These are phyloP conservation scores for Poecilia velifera DNA, from an alignment of 2,797 vertebrate species.

Conservation along the genomic window DNA sequence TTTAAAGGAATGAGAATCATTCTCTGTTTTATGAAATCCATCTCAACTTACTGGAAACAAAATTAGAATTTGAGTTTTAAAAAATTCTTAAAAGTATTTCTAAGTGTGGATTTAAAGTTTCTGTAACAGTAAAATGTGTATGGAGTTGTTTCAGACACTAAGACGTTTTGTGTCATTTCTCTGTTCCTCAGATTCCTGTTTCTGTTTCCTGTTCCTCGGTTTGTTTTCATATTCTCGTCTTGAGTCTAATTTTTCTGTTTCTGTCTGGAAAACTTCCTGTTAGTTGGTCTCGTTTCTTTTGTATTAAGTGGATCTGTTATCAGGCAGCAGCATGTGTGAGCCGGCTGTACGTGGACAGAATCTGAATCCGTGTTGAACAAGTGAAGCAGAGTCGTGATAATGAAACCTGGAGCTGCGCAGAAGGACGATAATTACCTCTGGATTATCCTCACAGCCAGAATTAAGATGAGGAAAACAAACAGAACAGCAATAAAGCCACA, in stretches of 20 bases:
- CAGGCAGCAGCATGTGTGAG: not conserved
- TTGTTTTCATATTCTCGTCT: not conserved
- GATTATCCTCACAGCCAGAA: slow-evolving; percentile 1
- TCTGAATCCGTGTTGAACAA: not conserved
- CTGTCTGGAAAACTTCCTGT: not conserved
- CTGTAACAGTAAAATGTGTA: not conserved
- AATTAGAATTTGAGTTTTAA: not conserved
- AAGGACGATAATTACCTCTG: not conserved
- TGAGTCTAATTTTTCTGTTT: not conserved
- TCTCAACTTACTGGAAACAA: too few species aligned
- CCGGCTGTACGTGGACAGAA: not conserved
- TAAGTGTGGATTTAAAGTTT: not conserved
- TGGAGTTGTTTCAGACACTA: not conserved
- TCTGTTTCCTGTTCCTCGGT: not conserved
- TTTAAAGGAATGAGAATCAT: too few species aligned
- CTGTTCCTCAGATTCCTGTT: not conserved
- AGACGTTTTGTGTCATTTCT: not conserved
- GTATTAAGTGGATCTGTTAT: slow-evolving; percentile 4
- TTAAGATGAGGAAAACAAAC: slow-evolving; percentile 5
- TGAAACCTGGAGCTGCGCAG: slow-evolving; percentile 1
- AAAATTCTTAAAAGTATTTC: not conserved
- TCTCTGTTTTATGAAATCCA: too few species aligned
- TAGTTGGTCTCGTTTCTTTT: not conserved
- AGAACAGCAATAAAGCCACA: not conserved
- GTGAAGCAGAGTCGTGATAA: not conserved